Evolutionary conservation across 2,797 vertebrate genomes (phyloP).

Genomic region (Pitangus sulphuratus): DNA sequence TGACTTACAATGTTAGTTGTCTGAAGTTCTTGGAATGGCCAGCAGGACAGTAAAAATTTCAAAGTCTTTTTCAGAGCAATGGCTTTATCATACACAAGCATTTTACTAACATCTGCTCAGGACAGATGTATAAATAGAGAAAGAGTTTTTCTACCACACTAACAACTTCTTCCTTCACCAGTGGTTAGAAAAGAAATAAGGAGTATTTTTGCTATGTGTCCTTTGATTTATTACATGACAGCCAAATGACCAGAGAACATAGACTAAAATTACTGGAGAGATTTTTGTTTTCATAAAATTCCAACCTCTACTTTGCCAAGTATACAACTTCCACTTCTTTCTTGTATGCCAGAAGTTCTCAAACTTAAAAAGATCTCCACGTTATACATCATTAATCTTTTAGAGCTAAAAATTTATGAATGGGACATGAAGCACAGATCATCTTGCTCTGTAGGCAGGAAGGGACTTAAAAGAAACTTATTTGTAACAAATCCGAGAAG

Average conservation of each 20-base stretch:
- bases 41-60: neutral
- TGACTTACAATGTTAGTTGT: neutral
- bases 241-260: neutral
- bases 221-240: neutral
- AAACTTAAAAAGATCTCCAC: neutral
- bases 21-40: neutral
- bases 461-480: neutral
- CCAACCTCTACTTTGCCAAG: neutral
- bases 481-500: neutral
- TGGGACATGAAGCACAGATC: neutral
- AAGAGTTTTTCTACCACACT: neutral
- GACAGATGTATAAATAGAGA: neutral
- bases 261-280: neutral
- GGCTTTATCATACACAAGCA: neutral
- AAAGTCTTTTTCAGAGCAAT: neutral
- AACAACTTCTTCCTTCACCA: neutral
- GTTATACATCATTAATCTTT: neutral
- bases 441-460: neutral
- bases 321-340: neutral
- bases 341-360: neutral
- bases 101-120: neutral
- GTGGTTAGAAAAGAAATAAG: neutral
- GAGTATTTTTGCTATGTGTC: neutral
- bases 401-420: neutral
- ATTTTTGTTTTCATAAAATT: neutral